phyloP scores from a whole-genome alignment of 2,888 invertebrate genomes.

The Eretmocerus hayati region DNA sequence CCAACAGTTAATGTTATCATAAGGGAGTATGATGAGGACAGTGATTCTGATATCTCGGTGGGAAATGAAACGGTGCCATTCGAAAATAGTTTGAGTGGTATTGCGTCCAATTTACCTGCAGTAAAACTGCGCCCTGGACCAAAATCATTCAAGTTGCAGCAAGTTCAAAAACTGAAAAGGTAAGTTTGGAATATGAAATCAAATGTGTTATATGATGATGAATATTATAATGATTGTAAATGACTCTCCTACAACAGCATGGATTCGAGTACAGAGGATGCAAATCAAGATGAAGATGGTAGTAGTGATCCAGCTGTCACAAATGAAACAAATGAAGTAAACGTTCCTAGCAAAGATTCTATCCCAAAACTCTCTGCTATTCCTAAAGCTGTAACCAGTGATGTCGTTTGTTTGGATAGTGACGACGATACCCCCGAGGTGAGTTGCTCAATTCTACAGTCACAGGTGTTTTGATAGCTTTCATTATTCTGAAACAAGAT shows the following conservation, averaged over 20 bases:
- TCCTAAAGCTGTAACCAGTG: not conserved
- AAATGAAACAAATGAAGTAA: not conserved
- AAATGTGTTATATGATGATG: no score
- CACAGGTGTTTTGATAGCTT: no score
- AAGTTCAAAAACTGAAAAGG: slow-evolving; percentile 20
- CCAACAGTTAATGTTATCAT: slow-evolving; percentile 6
- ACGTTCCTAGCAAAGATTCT: not conserved
- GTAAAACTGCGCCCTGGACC: slow-evolving; percentile 34
- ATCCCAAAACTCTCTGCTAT: slow-evolving; percentile 8
- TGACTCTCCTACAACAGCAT: no score
- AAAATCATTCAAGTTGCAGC: slow-evolving; percentile 32
- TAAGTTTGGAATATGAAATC: slow-evolving; percentile 2
- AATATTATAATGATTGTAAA: no score
- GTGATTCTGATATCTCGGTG: slow-evolving; percentile 40
- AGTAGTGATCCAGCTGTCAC: not conserved
- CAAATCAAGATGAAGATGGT: no score
- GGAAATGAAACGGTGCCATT: slow-evolving; percentile 29
- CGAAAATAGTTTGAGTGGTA: slow-evolving; percentile 4
- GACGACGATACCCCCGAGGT: slow-evolving; percentile 22
- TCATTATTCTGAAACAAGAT: no score
- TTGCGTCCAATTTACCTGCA: slow-evolving; percentile 3
- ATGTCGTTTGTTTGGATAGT: slow-evolving; percentile 19
- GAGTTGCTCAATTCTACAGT: no score
- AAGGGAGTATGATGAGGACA: slow-evolving; percentile 25
- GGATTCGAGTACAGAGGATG: no score